A percentile compares a stretch with the other conserved stretches of the same genome.
phyloP scores from a whole-genome alignment of 2,888 invertebrate species.

The Conops quadrifasciatus region DNA sequence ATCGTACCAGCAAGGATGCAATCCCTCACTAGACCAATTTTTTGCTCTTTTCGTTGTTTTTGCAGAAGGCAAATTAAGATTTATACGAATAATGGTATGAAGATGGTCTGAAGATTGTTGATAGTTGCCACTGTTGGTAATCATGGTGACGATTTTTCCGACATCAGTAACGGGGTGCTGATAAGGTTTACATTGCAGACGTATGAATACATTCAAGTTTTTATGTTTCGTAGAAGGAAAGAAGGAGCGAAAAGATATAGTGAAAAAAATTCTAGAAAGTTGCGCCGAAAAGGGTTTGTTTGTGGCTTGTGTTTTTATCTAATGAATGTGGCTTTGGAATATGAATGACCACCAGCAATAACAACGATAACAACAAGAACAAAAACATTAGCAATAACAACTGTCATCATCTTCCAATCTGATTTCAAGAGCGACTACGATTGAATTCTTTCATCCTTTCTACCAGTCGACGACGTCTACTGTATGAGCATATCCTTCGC shows the following conservation, averaged over 20 bases:
- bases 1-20: too few species aligned
- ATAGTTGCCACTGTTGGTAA: not conserved
- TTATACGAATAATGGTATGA: conserved; percentile 1
- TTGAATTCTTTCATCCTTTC: conserved; percentile 36
- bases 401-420: conserved; percentile 29
- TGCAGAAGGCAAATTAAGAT: conserved; percentile 19
- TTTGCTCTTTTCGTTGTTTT: not conserved
- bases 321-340: conserved; percentile 21
- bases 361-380: not conserved
- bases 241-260: conserved; percentile 3
- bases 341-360: conserved; percentile 16
- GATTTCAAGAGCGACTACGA: too few species aligned
- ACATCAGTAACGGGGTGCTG: too few species aligned
- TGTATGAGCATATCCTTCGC: too few species aligned
- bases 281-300: too few species aligned
- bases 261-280: not conserved
- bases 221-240: not conserved
- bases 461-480: conserved; percentile 24
- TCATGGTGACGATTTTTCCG: too few species aligned
- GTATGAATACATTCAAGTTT: conserved; percentile 19
- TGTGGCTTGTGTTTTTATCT: conserved; percentile 17
- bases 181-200: conserved; percentile 4
- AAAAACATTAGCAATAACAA: conserved; percentile 23
- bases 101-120: not conserved
- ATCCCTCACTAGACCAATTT: not conserved